Evolutionary conservation across 2,888 invertebrate genomes (phyloP), one percentile per base, ranked within the genome.

Genomic region (Tethea ocularis): DNA sequence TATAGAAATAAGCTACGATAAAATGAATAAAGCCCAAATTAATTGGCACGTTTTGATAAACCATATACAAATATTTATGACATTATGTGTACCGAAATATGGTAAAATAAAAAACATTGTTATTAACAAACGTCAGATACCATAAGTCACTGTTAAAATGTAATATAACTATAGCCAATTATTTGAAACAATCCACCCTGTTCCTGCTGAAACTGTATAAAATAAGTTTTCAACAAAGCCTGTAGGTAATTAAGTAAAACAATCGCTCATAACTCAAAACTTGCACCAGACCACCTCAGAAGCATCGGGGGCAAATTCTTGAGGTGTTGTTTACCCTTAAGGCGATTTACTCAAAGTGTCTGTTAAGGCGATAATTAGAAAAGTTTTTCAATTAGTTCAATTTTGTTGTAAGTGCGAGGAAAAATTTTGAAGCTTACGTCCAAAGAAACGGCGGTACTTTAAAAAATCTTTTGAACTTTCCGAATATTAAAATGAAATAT

Each of bases 361-460:
- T 87, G 89, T 83, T 89, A 89, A 92, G 91, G 84, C 88, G 91
- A 91, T 92, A 92, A 92, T 92, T 92, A 92, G 90, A 90, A 92
- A 92, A 92, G 80, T 92, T 92, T 92, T 92, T 92, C 91, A 91
- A 92, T 92, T 92, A 92, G 88, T 91, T 89, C 87, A 90, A 91
- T 91, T 91, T 89, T 82, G 83, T 84, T 86, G 85, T 89, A 87
- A 89, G 87, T 86, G 33, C 78, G 73, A 66, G 67, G 76, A 81
- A 86, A 86, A 88, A 90, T 89, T 91, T 90, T 90, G 86, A 89
- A 89, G 87, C 84, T 88, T 83, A 86, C 81, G 76, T 83, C 80
- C 81, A 67, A 77, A 72, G 46, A 6, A 74, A 68, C 69, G 75
- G 69, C 67, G 68, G 70, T 76, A 75, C 77, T 78, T 68, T 70